A percentile compares a stretch with the other conserved stretches of the same genome.
These are phyloP conservation scores for Malurus elegans DNA, from an alignment of 2,113 vertebrate genomes.

Conservation along the genomic window DNA sequence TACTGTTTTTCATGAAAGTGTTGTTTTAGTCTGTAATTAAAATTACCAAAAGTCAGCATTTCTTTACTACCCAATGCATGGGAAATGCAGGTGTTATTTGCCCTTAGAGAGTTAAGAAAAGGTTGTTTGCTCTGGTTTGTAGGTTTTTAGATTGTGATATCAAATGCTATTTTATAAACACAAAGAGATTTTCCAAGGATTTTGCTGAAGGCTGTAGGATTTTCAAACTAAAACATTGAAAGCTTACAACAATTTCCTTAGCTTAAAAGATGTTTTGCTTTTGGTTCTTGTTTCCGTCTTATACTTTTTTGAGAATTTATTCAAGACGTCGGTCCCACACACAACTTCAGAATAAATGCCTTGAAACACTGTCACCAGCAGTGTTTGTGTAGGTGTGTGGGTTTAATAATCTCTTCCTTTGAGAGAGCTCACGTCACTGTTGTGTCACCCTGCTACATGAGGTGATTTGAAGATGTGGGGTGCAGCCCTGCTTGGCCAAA, in stretches of 20 bases:
- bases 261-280: constrained; percentile 37
- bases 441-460: background rate
- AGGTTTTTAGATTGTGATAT: constrained; percentile 30
- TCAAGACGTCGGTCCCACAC: background rate
- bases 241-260: constrained; percentile 60
- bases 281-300: constrained; percentile 36
- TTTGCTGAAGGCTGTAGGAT: constrained; percentile 43
- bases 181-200: constrained; percentile 24
- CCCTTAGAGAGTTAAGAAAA: background rate
- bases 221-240: constrained; percentile 61
- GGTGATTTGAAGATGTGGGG: background rate
- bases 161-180: constrained; percentile 45
- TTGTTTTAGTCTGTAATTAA: constrained; percentile 59
- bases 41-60: constrained; percentile 21
- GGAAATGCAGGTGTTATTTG: constrained; percentile 43
- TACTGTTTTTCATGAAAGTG: constrained; percentile 27
- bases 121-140: background rate
- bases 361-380: background rate
- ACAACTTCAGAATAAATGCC: background rate
- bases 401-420: background rate
- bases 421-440: background rate
- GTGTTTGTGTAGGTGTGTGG: background rate
- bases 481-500: background rate
- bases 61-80: background rate
- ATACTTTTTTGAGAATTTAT: background rate